A percentile compares a stretch with the other conserved stretches of the same genome.
Conservation (phyloP, 2,797 vertebrate species). For the Oophaga sylvatica region DNA sequence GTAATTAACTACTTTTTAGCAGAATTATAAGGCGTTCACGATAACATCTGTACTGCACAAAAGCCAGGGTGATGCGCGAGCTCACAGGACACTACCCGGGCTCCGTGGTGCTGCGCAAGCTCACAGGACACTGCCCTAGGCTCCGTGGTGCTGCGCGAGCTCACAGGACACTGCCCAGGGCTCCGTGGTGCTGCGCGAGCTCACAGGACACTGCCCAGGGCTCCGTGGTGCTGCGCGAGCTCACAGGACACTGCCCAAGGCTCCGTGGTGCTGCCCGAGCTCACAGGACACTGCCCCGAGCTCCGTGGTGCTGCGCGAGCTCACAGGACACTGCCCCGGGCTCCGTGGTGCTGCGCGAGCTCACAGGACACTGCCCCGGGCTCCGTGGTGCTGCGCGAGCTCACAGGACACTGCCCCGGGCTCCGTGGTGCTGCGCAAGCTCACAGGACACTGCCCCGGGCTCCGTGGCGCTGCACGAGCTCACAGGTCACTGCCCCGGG, state of each 20-base stretch:
- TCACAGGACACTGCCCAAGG: not conserved
- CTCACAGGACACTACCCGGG: not conserved
- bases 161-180: too few species aligned
- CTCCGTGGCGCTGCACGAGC: not conserved
- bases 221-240: not conserved
- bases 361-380: not conserved
- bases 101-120: too few species aligned
- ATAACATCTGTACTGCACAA: constrained; percentile 61
- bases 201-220: not conserved
- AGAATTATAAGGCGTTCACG: constrained; percentile 59
- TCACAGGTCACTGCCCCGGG: not conserved
- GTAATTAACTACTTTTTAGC: constrained; percentile 64
- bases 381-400: too few species aligned
- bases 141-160: too few species aligned
- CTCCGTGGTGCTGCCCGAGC: not conserved
- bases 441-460: not conserved
- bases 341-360: too few species aligned
- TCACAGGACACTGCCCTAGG: too few species aligned
- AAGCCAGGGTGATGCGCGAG: not conserved
- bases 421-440: not conserved
- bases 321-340: too few species aligned
- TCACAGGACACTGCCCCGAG: not conserved
- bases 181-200: too few species aligned
- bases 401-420: not conserved
- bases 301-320: too few species aligned